Evolutionary conservation across 2,113 vertebrate species (phyloP).

Genomic region (Numida meleagris): DNA sequence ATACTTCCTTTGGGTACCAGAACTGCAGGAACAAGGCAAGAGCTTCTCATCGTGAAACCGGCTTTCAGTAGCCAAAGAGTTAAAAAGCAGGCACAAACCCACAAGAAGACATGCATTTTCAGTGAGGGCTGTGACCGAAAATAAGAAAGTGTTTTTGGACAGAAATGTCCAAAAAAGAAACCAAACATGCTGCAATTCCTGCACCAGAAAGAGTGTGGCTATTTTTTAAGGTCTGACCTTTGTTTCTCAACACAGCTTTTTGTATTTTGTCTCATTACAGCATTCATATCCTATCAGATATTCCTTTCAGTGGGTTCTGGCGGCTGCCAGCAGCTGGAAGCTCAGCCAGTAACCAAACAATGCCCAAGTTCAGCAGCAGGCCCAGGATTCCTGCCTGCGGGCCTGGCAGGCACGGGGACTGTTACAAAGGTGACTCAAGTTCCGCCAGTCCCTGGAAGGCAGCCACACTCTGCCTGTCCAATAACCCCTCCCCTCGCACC

Average conservation of each 20-base stretch:
- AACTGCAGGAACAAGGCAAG: neutral
- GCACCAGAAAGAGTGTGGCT: neutral
- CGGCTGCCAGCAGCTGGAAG: conserved; percentile 56
- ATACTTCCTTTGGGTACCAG: neutral
- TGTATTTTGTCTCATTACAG: conserved; percentile 46
- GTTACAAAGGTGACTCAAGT: conserved; percentile 20
- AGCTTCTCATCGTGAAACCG: neutral
- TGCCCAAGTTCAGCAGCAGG: conserved; percentile 12
- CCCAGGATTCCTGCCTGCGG: conserved; percentile 54
- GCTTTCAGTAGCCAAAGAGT: conserved; percentile 9
- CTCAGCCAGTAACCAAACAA: conserved; percentile 56
- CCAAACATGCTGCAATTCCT: neutral
- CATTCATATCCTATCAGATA: conserved; percentile 42
- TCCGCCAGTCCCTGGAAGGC: conserved; percentile 43
- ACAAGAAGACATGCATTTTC: neutral
- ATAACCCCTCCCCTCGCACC: neutral
- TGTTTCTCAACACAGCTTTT: conserved; percentile 54
- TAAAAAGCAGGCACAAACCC: neutral
- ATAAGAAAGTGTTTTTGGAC: no score
- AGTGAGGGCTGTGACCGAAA: neutral
- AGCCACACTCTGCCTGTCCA: conserved; percentile 39
- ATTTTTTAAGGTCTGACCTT: conserved; percentile 21
- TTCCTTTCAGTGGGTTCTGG: conserved; percentile 50
- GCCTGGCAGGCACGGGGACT: conserved; percentile 8
- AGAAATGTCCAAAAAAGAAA: neutral